Evolutionary conservation across 2,113 vertebrate genomes (phyloP).

Genomic region (Meles meles): DNA sequence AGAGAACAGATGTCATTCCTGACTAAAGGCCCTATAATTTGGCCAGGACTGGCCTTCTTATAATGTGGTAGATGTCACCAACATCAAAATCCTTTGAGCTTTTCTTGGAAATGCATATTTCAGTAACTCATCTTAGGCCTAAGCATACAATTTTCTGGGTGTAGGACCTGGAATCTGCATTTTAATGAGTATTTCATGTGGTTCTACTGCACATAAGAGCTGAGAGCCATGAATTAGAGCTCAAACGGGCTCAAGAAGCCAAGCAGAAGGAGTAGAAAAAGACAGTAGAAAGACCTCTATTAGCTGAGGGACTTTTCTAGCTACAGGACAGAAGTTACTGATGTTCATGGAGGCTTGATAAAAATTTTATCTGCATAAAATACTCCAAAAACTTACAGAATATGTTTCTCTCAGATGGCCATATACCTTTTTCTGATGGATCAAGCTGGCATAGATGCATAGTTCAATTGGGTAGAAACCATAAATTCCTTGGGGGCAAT

Average conservation of each 20-base stretch:
- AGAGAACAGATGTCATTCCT: background rate
- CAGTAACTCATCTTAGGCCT: background rate
- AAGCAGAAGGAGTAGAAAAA: background rate
- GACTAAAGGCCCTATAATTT: background rate
- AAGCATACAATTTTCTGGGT: background rate
- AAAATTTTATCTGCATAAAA: background rate
- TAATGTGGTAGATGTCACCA: background rate
- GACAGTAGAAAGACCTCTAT: background rate
- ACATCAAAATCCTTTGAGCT: background rate
- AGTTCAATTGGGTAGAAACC: background rate
- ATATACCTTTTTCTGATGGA: background rate
- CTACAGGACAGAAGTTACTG: background rate
- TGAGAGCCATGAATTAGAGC: background rate
- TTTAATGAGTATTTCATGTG: background rate
- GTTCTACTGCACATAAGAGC: background rate
- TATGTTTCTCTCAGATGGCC: background rate
- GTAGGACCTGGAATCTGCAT: no score
- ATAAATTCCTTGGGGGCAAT: background rate
- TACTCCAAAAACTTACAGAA: background rate
- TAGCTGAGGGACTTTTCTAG: background rate
- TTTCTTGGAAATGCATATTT: background rate
- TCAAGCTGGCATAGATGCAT: background rate
- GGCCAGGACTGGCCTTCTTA: background rate
- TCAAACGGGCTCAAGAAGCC: background rate
- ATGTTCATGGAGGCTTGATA: background rate